Evolutionary conservation across 2,888 invertebrate genomes (phyloP), one percentile per base, ranked within the genome.

Genomic region (Sesia bembeciformis): DNA sequence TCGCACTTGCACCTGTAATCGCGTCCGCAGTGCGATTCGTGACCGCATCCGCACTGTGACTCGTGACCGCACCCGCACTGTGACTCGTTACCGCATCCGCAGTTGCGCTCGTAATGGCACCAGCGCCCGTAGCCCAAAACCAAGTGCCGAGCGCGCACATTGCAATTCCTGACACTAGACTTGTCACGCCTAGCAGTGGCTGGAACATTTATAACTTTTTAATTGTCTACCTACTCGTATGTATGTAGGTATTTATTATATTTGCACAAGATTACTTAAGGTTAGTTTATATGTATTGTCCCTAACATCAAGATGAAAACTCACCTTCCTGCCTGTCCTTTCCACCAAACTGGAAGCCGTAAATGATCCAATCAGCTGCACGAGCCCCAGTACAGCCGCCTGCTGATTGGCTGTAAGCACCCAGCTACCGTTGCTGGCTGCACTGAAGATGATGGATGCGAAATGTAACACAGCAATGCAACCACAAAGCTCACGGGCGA

Each of bases 401-500:
- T 89, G 88, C 61, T 87, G 84, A 63, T 88, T 88, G 2, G 87
- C 70, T 0, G 80, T 75, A 40, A 86, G 65, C 55, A 83, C 69
- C 74, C 78, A 81, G 2, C 64, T 71, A 0, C 65, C 72, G 0
- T 62, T 69, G 8, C 68, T 65, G 4, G 90, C 85, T 51, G 77
- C 67, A 58, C 67, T 74, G 74, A 91, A 91, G 76, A 90, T 90
- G 38, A 78, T 73, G 0, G 87, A 85, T 0, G 90, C 90, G 67
- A 84, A 90, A 68, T 87, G 83, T 3, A 89, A 66, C 2, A 90
- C 85, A 0, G 90, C 88, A 0, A 90, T 68, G 52, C 88, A 85
- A 1, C 90, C 90, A 62, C 89, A 85, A 40, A 90, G 68, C 62
- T 89, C 88, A 0, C 89, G 68, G 0, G 86, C 88, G 1, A 87